phyloP scores from a whole-genome alignment of 2,888 invertebrate species.

The Tuberolachnus salignus region DNA sequence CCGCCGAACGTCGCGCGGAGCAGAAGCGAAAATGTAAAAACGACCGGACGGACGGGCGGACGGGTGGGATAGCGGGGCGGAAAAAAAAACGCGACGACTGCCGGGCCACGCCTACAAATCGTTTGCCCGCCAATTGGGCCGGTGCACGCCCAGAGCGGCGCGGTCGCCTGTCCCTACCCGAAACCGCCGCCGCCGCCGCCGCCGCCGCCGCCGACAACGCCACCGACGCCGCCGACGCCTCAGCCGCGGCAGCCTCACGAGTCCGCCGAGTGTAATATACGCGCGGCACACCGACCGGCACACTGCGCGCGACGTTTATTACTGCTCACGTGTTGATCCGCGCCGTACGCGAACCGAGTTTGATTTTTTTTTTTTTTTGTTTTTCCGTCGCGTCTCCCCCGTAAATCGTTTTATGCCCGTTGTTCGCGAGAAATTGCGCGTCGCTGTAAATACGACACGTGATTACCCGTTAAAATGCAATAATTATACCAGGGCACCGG shows the following conservation, averaged over 20 bases:
- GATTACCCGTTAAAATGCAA: background rate
- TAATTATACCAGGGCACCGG: background rate
- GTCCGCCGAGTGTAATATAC: too few species aligned
- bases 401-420: background rate
- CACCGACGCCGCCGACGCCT: too few species aligned
- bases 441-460: too few species aligned
- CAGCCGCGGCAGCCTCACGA: too few species aligned
- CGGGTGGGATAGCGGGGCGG: background rate
- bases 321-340: constrained; percentile 56
- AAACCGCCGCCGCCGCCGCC: constrained; percentile 12
- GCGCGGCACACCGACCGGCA: constrained; percentile 27
- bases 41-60: background rate
- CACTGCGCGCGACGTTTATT: constrained; percentile 42
- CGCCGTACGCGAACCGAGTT: constrained; percentile 5
- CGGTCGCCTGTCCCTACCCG: constrained; percentile 33
- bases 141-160: constrained; percentile 39
- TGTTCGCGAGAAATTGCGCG: background rate
- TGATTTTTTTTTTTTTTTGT: background rate
- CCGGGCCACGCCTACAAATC: constrained; percentile 57
- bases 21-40: background rate
- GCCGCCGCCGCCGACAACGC: constrained; percentile 29
- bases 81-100: background rate
- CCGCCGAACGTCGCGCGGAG: constrained; percentile 1
- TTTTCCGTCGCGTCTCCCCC: background rate
- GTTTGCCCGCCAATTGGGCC: constrained; percentile 42